Base-by-base conservation (phyloP, 2,113 vertebrate genomes). In the Acinonyx jubatus region DNA sequence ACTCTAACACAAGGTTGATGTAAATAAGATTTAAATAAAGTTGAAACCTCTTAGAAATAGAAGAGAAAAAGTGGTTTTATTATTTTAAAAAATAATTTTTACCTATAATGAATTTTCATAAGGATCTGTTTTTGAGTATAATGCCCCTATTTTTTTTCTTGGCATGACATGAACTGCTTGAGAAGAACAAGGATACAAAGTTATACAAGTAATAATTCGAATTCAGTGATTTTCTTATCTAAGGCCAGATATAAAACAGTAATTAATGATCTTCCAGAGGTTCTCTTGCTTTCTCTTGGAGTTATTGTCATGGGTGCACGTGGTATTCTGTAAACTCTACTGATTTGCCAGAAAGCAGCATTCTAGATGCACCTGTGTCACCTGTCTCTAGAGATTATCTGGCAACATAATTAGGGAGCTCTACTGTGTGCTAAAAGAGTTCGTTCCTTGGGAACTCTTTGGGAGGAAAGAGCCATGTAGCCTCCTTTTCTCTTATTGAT, bases 21-120 rank as follows among this genome's bases (percentile, higher is more conserved):
- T 78, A 93, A 90, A 76, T 76, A 76, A 76, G 21, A 86, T 79
- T 89, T 95, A 63, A 83, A 76, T 81, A 89, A 74, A 45, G 25
- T 69, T 79, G 38, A 73, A 93, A 84, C 27, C 4, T 41, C 36
- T 65, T 79, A 71, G 27, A 71, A 84, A 88, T 83, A 81, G 31
- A 84, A n/a, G 19, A 82, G 55, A 76, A 66, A 88, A 45, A 48
- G 33, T 84, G 23, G 18, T 76, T 66, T 83, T 65, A n/a, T 94
- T 89, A 33, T n/a, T 92, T 83, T 78, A n/a, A 33, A 68, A 69
- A 88, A 92, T 18, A 92, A 85, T 91, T 78, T 29, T 71, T 57
- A 55, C 63, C 45, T 69, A 41, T 61, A 66, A 41, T 83, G 8
- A 88, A 61, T 65, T 91, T 87, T 69, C 16, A 19, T 71, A 19